These are phyloP conservation scores for Neotoxoptera formosana DNA, from an alignment of 1,140 invertebrate genomes.

Conservation along the genomic window DNA sequence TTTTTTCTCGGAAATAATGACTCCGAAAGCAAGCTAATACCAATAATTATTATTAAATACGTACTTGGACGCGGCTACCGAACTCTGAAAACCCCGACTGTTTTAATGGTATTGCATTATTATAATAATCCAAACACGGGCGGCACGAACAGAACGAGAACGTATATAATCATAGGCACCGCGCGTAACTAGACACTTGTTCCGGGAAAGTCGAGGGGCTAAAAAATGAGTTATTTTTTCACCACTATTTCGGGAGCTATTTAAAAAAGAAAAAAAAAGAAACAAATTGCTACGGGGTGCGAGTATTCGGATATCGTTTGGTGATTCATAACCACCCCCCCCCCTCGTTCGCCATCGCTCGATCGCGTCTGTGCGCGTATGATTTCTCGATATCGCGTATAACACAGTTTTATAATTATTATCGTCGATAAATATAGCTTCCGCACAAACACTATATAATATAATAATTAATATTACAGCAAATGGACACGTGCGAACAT, in stretches of 20 bases:
- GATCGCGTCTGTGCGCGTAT: neutral
- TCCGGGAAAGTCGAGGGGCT: neutral
- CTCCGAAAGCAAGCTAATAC: neutral
- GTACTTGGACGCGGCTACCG: neutral
- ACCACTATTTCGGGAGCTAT: neutral
- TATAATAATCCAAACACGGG: neutral
- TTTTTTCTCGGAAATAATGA: neutral
- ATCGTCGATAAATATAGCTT: neutral
- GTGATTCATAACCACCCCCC: neutral
- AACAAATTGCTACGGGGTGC: too few species aligned
- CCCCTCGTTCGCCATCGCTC: too few species aligned
- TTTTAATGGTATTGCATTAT: neutral
- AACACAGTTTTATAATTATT: neutral
- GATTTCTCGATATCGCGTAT: neutral
- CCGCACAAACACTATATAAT: neutral
- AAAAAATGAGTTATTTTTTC: neutral
- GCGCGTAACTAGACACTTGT: neutral
- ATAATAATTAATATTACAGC: neutral
- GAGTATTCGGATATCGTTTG: neutral
- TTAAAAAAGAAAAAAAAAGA: neutral
- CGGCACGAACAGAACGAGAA: neutral
- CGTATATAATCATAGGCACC: neutral
- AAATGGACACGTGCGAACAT: neutral
- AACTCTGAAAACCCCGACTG: neutral
- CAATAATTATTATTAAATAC: slow-evolving; percentile 15